Conservation (phyloP, 2,113 vertebrate species). For the Merops nubicus region DNA sequence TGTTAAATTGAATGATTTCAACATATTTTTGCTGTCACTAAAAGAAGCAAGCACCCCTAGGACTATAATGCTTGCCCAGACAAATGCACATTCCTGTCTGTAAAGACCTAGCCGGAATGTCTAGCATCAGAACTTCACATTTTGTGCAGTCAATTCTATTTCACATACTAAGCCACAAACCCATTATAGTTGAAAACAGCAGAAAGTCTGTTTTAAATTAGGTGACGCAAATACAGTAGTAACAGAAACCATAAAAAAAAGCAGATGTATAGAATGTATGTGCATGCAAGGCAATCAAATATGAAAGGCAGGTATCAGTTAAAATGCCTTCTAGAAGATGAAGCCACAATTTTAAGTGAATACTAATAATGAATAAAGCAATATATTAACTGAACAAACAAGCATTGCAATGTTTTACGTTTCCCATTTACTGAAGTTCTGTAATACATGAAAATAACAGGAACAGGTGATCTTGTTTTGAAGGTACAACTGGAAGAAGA, state of each 20-base stretch:
- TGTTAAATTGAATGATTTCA: neutral
- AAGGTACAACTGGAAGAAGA: neutral
- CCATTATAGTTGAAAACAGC: conserved; percentile 66
- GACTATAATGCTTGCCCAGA: conserved; percentile 76
- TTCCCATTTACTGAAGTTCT: neutral
- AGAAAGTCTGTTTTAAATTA: conserved; percentile 81
- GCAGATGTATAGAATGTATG: neutral
- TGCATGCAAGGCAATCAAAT: neutral
- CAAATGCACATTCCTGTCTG: conserved; percentile 82
- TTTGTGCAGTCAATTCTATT: conserved; percentile 78
- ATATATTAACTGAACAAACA: neutral
- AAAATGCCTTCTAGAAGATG: neutral
- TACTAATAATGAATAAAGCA: neutral
- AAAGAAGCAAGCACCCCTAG: conserved; percentile 68
- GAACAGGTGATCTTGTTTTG: neutral
- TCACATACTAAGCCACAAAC: conserved; percentile 69
- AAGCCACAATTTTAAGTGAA: neutral
- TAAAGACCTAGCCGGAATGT: conserved; percentile 79
- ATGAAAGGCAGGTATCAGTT: neutral
- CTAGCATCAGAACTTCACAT: conserved; percentile 77
- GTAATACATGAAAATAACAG: neutral
- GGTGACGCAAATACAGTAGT: conserved; percentile 61
- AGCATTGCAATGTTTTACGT: neutral
- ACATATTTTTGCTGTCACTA: conserved; percentile 49
- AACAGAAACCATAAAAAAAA: conserved; percentile 48